A percentile compares a stretch with the other conserved stretches of the same genome.
Conservation (phyloP, 2,797 vertebrate genomes). For the Peromyscus aztecus region DNA sequence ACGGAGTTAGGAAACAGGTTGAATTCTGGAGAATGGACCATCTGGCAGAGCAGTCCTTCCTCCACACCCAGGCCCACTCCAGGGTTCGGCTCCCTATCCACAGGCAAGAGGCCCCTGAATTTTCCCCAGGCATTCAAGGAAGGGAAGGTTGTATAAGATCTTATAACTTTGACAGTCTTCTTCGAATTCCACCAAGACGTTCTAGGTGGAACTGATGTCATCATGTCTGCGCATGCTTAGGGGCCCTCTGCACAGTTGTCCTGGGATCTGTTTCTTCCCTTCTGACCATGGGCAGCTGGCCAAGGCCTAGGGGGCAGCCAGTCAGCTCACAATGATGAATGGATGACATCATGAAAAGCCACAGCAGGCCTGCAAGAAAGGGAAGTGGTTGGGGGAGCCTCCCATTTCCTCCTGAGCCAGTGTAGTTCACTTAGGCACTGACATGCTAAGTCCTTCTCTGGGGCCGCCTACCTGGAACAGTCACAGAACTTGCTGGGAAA, state of each 20-base stretch:
- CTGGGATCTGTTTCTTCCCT: slow-evolving; percentile 74
- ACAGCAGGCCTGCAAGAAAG: slow-evolving; percentile 60
- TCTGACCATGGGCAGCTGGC: slow-evolving; percentile 66
- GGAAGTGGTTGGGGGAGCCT: slow-evolving; percentile 56
- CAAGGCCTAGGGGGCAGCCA: slow-evolving; percentile 58
- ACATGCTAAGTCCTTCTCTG: background rate
- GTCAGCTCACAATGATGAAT: slow-evolving; percentile 85
- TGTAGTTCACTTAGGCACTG: background rate
- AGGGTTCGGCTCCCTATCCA: slow-evolving; percentile 61
- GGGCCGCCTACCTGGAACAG: background rate
- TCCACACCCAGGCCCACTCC: slow-evolving; percentile 80
- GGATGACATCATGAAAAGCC: slow-evolving; percentile 82
- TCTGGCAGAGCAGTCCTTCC: slow-evolving; percentile 82
- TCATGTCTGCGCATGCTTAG: slow-evolving; percentile 76
- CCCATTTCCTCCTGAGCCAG: slow-evolving; percentile 45
- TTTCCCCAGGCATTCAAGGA: slow-evolving; percentile 75
- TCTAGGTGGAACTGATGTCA: slow-evolving; percentile 78
- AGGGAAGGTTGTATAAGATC: slow-evolving; percentile 75
- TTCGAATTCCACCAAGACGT: slow-evolving; percentile 73
- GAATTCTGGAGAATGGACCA: slow-evolving; percentile 84
- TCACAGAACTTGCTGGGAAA: slow-evolving; percentile 39
- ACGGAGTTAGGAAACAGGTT: slow-evolving; percentile 85
- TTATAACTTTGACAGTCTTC: slow-evolving; percentile 76
- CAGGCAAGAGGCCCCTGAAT: slow-evolving; percentile 78
- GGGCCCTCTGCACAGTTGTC: slow-evolving; percentile 74